phyloP scores from a whole-genome alignment of 2,888 invertebrate genomes.

The Latheticus oryzae region DNA sequence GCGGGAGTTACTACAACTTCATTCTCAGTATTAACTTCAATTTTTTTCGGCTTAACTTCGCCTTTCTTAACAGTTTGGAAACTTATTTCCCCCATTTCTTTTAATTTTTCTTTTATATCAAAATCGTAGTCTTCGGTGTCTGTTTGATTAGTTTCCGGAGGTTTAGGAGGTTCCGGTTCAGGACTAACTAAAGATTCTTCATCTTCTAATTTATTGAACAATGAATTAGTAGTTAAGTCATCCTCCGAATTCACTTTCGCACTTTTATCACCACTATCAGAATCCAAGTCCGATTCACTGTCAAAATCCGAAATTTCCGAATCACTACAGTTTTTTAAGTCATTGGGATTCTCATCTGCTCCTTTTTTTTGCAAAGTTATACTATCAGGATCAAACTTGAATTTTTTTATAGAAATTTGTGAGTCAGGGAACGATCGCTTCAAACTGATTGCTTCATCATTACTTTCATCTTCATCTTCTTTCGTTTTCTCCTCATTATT shows the following conservation, averaged over 20 bases:
- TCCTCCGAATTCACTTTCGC: constrained; percentile 56
- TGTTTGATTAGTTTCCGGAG: constrained; percentile 47
- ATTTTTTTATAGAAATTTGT: constrained; percentile 53
- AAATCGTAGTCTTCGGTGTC: constrained; percentile 66
- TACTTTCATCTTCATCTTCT: constrained; percentile 50
- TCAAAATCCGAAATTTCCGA: constrained; percentile 63
- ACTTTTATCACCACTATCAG: constrained; percentile 61
- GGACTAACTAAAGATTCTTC: constrained; percentile 50
- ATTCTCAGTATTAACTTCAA: constrained; percentile 72
- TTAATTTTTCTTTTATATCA: constrained; percentile 73
- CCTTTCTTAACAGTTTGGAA: constrained; percentile 66
- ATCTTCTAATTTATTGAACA: constrained; percentile 61
- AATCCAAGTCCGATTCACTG: constrained; percentile 61
- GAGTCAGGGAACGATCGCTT: constrained; percentile 52
- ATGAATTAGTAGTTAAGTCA: constrained; percentile 61
- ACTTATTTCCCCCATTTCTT: constrained; percentile 71
- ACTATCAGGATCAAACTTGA: constrained; percentile 51
- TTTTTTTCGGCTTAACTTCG: constrained; percentile 61
- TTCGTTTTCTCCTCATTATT: constrained; percentile 47
- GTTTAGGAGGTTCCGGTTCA: constrained; percentile 39
- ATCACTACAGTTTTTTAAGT: constrained; percentile 51
- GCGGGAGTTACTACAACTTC: constrained; percentile 82
- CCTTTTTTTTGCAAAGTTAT: constrained; percentile 47
- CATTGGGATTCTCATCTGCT: constrained; percentile 4
- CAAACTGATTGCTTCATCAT: constrained; percentile 50